Percentiles rank a stretch among this genome's conserved stretches.
phyloP scores from a whole-genome alignment of 2,797 vertebrate genomes.

The Enteromius radiatus region DNA sequence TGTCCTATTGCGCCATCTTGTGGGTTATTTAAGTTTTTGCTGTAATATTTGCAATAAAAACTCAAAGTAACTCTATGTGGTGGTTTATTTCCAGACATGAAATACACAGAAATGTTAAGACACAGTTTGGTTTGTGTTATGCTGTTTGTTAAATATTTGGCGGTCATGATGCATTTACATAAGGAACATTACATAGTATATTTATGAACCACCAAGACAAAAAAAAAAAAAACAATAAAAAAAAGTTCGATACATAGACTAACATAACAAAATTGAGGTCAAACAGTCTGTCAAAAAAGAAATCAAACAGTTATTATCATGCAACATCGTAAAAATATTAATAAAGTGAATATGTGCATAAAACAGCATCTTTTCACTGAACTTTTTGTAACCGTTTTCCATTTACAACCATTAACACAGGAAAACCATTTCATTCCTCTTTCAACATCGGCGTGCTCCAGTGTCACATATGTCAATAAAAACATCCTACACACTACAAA shows the following conservation, averaged over 20 bases:
- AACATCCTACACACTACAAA: not conserved
- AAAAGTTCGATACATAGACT: no score
- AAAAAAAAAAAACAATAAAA: not conserved
- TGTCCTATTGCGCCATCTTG: constrained; percentile 14
- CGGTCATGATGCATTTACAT: not conserved
- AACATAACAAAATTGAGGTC: no score
- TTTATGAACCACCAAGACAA: not conserved
- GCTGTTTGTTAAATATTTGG: not conserved
- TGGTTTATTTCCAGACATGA: constrained; percentile 1
- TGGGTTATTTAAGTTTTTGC: not conserved
- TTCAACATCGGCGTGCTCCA: not conserved
- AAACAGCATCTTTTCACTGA: constrained; percentile 16
- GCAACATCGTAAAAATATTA: constrained; percentile 52
- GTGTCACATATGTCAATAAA: not conserved
- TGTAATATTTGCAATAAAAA: not conserved
- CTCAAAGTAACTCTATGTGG: not conserved
- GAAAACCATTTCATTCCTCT: not conserved
- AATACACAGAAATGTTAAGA: not conserved
- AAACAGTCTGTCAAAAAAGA: not conserved
- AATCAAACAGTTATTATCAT: not conserved
- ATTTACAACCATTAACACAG: not conserved
- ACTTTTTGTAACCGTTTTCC: not conserved
- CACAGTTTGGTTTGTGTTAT: not conserved
- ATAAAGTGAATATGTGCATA: constrained; percentile 64
- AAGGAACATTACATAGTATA: not conserved